These are phyloP conservation scores for Punctoribates punctum DNA, from an alignment of 2,888 invertebrate genomes.

Conservation along the genomic window DNA sequence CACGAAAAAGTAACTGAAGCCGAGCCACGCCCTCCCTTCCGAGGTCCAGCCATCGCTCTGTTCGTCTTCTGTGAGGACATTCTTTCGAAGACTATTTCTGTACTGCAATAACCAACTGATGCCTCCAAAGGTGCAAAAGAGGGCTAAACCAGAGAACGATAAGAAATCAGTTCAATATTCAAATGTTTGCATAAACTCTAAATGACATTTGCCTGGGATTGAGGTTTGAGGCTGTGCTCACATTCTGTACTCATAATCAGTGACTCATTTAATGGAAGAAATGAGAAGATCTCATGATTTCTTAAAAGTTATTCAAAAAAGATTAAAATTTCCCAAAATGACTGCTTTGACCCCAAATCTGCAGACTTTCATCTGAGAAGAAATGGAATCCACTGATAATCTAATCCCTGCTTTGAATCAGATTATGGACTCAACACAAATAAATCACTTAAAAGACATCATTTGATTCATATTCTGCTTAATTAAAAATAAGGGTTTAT, in stretches of 20 bases:
- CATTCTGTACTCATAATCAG: background rate
- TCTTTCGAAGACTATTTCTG: slow-evolving; percentile 71
- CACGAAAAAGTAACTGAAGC: slow-evolving; percentile 84
- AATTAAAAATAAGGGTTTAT: background rate
- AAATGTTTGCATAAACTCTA: background rate
- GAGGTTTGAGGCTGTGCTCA: background rate
- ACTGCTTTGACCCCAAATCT: background rate
- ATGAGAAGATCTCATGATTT: background rate
- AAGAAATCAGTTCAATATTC: background rate
- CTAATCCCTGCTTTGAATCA: background rate
- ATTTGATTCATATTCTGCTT: background rate
- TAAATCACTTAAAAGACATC: background rate
- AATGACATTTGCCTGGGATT: background rate
- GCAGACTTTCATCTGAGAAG: background rate
- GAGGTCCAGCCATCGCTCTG: slow-evolving; percentile 76
- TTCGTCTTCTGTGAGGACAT: slow-evolving; percentile 76
- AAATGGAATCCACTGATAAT: background rate
- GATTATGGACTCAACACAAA: background rate
- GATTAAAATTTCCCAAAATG: background rate
- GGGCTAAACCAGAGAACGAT: slow-evolving; percentile 58
- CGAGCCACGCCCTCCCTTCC: slow-evolving; percentile 72
- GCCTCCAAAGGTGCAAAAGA: slow-evolving; percentile 69
- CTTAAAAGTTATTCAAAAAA: background rate
- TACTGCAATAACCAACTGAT: slow-evolving; percentile 80
- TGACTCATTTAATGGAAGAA: background rate